Percentiles rank a stretch among this genome's conserved stretches.
Conservation (phyloP, 2,888 invertebrate species). For the Noctuana brunneofusca region DNA sequence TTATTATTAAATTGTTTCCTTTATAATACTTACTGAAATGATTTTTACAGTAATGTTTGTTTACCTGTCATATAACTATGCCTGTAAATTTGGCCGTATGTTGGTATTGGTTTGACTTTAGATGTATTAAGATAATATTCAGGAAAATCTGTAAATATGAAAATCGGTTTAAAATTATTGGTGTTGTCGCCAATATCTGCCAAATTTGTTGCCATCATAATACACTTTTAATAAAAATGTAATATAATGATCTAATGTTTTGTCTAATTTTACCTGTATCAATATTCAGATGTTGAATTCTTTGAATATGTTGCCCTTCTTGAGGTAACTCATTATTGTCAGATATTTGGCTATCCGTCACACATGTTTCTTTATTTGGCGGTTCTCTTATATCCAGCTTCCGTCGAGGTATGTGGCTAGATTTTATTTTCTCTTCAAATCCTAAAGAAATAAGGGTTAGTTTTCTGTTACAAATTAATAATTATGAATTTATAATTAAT, state of each 20-base stretch:
- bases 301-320: slow-evolving; percentile 52
- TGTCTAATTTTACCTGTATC: slow-evolving; percentile 48
- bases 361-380: slow-evolving; percentile 35
- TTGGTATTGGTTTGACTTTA: slow-evolving; percentile 57
- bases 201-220: too few relatives aligned
- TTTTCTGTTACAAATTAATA: background rate
- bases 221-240: too few relatives aligned
- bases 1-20: background rate
- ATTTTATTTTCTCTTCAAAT: slow-evolving; percentile 42
- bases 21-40: background rate
- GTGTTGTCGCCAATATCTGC: too few relatives aligned
- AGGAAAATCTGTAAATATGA: slow-evolving; percentile 48
- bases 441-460: background rate
- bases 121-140: slow-evolving; percentile 44
- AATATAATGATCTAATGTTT: too few relatives aligned
- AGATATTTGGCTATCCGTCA: slow-evolving; percentile 11
- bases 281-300: slow-evolving; percentile 52
- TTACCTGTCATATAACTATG: slow-evolving; percentile 33
- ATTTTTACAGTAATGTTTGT: background rate
- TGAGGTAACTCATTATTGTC: slow-evolving; percentile 32
- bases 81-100: slow-evolving; percentile 52
- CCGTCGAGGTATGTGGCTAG: slow-evolving; percentile 56
- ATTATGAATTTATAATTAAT: background rate
- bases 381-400: slow-evolving; percentile 40
- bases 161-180: background rate